Percentiles rank a stretch among this genome's conserved stretches.
phyloP scores from a whole-genome alignment of 37 sponge, comb jelly and placozoan genomes.

The Aplysina aerophoba region DNA sequence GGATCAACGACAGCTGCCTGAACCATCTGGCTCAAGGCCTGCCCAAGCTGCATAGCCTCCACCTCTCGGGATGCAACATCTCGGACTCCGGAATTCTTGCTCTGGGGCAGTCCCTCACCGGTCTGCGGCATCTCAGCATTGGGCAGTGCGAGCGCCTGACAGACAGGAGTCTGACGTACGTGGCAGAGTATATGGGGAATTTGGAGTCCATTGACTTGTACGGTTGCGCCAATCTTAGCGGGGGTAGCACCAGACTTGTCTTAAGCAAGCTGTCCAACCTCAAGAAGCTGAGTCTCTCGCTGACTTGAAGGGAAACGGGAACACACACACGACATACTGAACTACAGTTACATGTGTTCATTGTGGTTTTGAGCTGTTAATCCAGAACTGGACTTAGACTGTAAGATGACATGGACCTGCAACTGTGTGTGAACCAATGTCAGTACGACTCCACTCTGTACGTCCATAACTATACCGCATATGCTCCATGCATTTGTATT shows the following conservation, averaged over 20 bases:
- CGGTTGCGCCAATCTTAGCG: slow-evolving; percentile 16
- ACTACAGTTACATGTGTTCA: not conserved
- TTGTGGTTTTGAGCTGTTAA: not conserved
- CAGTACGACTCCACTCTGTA: too few species aligned
- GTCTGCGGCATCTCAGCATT: slow-evolving; percentile 14
- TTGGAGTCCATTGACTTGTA: slow-evolving; percentile 21
- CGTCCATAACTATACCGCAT: too few species aligned
- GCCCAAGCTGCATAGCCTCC: slow-evolving; percentile 27
- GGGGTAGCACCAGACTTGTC: not conserved
- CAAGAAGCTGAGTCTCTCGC: slow-evolving; percentile 16
- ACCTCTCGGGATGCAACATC: slow-evolving; percentile 26
- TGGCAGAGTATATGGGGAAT: slow-evolving; percentile 14
- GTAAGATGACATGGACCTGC: too few species aligned
- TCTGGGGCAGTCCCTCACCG: slow-evolving; percentile 26
- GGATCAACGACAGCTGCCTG: slow-evolving; percentile 17
- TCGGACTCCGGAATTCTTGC: slow-evolving; percentile 17
- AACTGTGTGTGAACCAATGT: too few species aligned
- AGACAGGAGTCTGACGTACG: slow-evolving; percentile 7
- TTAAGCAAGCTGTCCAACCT: not conserved
- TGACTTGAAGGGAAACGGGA: not conserved
- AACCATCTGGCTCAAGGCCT: slow-evolving; percentile 12
- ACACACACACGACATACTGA: not conserved
- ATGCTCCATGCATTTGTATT: too few species aligned
- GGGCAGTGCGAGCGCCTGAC: slow-evolving; percentile 28
- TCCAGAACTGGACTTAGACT: not conserved